Evolutionary conservation across 2,888 invertebrate genomes (phyloP).

Genomic region (Trypoxylon attenuatum): DNA sequence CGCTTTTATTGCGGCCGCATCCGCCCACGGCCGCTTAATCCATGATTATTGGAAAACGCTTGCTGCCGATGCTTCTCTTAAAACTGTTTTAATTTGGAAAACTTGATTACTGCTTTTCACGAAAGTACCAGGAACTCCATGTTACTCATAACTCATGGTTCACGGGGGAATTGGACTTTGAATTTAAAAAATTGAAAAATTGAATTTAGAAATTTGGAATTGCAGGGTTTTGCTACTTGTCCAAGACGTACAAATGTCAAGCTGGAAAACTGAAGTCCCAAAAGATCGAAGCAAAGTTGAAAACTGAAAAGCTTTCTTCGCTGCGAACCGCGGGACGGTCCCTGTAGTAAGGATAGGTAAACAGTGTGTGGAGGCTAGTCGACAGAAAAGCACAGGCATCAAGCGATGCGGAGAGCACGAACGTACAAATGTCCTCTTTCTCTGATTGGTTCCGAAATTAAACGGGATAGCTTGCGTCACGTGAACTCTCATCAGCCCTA

Average conservation of each 20-base stretch:
- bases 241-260: too few species aligned
- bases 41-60: slow-evolving; percentile 13
- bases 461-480: slow-evolving; percentile 29
- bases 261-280: too few species aligned
- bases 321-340: too few species aligned
- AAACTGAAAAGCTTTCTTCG: too few species aligned
- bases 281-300: too few species aligned
- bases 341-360: too few species aligned
- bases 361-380: neutral
- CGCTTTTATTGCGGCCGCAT: slow-evolving; percentile 12
- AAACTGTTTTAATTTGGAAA: neutral
- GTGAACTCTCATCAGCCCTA: slow-evolving; percentile 30
- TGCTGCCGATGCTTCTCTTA: neutral
- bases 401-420: slow-evolving; percentile 5
- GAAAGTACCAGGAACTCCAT: too few species aligned
- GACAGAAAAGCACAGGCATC: neutral
- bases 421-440: slow-evolving; percentile 29
- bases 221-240: too few species aligned
- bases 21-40: neutral
- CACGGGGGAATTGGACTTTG: too few species aligned
- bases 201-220: too few species aligned
- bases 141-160: too few species aligned
- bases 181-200: too few species aligned
- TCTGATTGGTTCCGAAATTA: slow-evolving; percentile 47
- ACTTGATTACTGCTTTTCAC: neutral